phyloP scores from a whole-genome alignment of 2,113 vertebrate species.

The Pardalotus punctatus region DNA sequence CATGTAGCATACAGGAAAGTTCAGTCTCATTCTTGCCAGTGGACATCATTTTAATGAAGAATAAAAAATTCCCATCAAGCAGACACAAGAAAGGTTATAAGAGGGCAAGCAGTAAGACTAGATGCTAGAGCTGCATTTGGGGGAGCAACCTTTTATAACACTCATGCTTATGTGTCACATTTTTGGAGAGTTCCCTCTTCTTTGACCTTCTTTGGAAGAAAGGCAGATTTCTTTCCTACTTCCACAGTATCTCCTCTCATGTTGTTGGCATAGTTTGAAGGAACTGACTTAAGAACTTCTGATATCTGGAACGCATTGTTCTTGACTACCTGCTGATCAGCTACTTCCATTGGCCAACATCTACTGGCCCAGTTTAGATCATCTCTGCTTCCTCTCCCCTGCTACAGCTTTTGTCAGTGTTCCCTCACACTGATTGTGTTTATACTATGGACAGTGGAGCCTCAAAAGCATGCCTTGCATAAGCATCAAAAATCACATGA shows the following conservation, averaged over 20 bases:
- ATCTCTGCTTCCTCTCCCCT: not conserved
- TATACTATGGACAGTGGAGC: not conserved
- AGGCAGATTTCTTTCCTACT: not conserved
- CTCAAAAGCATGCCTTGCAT: not conserved
- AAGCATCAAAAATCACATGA: not conserved
- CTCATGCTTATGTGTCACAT: not conserved
- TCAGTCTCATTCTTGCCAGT: not conserved
- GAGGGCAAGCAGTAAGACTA: not conserved
- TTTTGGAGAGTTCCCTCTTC: not conserved
- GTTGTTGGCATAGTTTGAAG: not conserved
- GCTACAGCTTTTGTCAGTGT: not conserved
- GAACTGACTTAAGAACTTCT: not conserved
- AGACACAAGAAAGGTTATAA: not conserved
- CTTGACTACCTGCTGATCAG: not conserved
- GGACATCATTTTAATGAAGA: not conserved
- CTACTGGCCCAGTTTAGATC: not conserved
- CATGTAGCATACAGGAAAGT: not conserved
- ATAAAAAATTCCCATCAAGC: not conserved
- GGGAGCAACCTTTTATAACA: not conserved
- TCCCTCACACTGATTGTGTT: not conserved
- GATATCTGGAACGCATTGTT: not conserved
- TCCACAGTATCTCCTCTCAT: not conserved
- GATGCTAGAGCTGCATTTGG: not conserved
- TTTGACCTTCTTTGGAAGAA: not conserved
- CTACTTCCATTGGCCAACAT: not conserved